Conservation (phyloP, 2,797 vertebrate species). For the Ctenosaura bakeri region DNA sequence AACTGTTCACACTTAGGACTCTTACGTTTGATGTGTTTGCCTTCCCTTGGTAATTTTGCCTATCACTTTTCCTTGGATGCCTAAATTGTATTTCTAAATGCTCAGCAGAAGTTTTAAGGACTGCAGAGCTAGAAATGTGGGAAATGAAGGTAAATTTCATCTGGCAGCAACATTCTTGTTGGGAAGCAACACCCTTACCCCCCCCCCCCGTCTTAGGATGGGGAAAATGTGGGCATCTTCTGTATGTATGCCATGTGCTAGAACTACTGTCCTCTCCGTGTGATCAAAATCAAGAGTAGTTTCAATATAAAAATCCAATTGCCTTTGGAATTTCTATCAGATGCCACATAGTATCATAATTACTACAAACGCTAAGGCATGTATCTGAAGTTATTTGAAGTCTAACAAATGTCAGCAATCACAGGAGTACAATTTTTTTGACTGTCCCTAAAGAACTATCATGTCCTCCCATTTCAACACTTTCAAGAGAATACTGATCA, state of each 20-base stretch:
- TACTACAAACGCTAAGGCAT: neutral
- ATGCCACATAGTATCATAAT: neutral
- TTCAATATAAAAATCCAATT: neutral
- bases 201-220: too few relatives aligned
- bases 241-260: neutral
- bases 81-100: too few relatives aligned
- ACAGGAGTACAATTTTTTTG: neutral
- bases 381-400: neutral
- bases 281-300: neutral
- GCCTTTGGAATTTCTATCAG: neutral
- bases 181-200: too few relatives aligned
- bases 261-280: neutral
- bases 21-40: too few relatives aligned
- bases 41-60: too few relatives aligned
- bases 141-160: too few relatives aligned
- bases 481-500: neutral
- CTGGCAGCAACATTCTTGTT: too few relatives aligned
- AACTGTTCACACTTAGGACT: too few relatives aligned
- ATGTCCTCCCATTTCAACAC: neutral
- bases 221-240: neutral
- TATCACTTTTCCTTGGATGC: too few relatives aligned
- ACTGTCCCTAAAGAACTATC: neutral
- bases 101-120: too few relatives aligned
- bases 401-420: neutral
- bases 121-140: too few relatives aligned